These are phyloP conservation scores for Psophia crepitans DNA, from an alignment of 2,113 vertebrate species.

Conservation along the genomic window DNA sequence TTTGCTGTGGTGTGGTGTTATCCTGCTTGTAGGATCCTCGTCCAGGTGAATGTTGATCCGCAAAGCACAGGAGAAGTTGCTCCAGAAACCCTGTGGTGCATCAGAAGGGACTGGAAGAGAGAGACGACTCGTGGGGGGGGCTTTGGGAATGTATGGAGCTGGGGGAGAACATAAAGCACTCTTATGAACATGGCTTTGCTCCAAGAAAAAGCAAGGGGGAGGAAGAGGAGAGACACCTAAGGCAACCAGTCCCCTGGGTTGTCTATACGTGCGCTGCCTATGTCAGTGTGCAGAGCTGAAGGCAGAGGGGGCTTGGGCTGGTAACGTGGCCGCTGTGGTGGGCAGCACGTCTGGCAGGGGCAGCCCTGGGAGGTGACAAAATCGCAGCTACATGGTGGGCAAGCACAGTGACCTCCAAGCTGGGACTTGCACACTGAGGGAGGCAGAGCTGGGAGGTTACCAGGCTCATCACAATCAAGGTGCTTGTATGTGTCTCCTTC, in stretches of 20 bases:
- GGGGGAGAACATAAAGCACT: neutral
- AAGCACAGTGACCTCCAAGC: neutral
- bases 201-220: neutral
- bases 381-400: rapidly evolving
- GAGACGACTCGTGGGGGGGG: rapidly evolving
- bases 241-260: neutral
- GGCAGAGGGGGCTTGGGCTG: rapidly evolving
- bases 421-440: rapidly evolving
- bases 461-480: rapidly evolving
- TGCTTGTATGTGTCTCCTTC: neutral
- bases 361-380: rapidly evolving
- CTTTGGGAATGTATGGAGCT: neutral
- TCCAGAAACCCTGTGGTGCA: rapidly evolving
- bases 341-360: neutral
- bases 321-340: rapidly evolving
- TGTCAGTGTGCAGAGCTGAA: neutral
- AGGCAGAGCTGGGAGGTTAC: neutral
- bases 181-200: rapidly evolving
- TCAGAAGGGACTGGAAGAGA: neutral
- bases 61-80: rapidly evolving
- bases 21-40: neutral
- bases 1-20: neutral
- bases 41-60: rapidly evolving
- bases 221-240: neutral
- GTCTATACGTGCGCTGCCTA: rapidly evolving